These are phyloP conservation scores for Amphiduros pacificus DNA, from an alignment of 2,888 invertebrate genomes.

Conservation along the genomic window DNA sequence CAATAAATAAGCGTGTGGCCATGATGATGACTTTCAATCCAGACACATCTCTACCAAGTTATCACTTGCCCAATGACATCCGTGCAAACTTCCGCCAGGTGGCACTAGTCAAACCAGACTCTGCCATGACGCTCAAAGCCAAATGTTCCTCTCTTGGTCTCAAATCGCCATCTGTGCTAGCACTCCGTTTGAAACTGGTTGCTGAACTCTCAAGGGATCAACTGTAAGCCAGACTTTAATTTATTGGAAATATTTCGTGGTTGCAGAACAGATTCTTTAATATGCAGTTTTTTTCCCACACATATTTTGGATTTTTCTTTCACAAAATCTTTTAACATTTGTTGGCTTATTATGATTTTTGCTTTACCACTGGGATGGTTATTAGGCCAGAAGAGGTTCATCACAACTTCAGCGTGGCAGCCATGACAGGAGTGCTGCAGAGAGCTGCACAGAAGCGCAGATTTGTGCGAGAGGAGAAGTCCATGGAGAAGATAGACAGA, in stretches of 20 bases:
- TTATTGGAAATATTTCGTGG: too few species aligned
- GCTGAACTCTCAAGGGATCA: slow-evolving; percentile 53
- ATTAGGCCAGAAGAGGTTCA: slow-evolving; percentile 47
- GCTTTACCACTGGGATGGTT: too few species aligned
- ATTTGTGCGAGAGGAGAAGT: slow-evolving; percentile 13
- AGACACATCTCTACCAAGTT: slow-evolving; percentile 21
- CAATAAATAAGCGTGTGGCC: slow-evolving; percentile 38
- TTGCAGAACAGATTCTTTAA: too few species aligned
- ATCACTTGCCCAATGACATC: slow-evolving; percentile 42
- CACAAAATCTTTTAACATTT: too few species aligned
- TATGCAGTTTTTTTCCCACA: too few species aligned
- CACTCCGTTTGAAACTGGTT: slow-evolving; percentile 49
- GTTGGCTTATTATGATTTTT: too few species aligned
- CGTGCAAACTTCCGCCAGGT: slow-evolving; percentile 52
- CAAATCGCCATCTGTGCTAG: slow-evolving; percentile 51
- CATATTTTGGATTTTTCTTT: too few species aligned
- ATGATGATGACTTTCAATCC: slow-evolving; percentile 50
- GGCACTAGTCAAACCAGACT: slow-evolving; percentile 52
- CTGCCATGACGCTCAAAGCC: slow-evolving; percentile 48
- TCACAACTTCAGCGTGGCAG: slow-evolving; percentile 48
- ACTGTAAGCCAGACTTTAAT: slow-evolving; percentile 55
- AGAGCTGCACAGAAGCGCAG: slow-evolving; percentile 38
- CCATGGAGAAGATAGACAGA: slow-evolving; percentile 13
- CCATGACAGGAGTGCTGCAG: slow-evolving; percentile 47
- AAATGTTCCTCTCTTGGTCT: slow-evolving; percentile 55